Evolutionary conservation across 2,797 vertebrate genomes (phyloP), one percentile per base, ranked within the genome.

Genomic region (Poecilia gillii): DNA sequence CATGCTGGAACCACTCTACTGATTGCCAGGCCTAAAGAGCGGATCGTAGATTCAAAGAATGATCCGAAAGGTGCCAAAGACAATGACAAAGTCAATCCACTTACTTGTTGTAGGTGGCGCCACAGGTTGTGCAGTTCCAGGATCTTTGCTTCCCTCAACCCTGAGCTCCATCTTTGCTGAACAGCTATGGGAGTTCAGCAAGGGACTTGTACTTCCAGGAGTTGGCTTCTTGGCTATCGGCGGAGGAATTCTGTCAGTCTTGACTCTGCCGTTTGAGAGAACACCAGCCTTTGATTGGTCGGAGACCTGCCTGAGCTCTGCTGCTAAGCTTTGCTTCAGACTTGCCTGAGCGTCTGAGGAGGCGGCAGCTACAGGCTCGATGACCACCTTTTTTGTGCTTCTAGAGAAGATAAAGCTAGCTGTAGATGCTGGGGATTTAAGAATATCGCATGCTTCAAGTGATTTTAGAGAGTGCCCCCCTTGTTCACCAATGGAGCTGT

Each of bases 341-440:
- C 94, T 93, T 0, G 95, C 94, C 87, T 97, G 97, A 0, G 88
- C 89, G 79, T 98, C 97, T 0, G 96, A 93, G 13, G 95, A 96
- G 12, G 95, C 88, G 0, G 85, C 28, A 0, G 73, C 59, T 1
- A 96, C 81, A 0, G 96, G 95, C 85, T 99, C 98, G 1, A 98
- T 94, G 73, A 97, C 94, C 49, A 97, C 90, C 87, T 96, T 99
- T 91, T 96, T 98, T 81, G 97, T 93, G 91, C 96, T 97, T 90
- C 96, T 97, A 72, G 98, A 96, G 75, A 99, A 99, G 93, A 99
- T 98, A 83, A 99, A 99, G 90, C 98, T 99, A 86, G 99, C 98
- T 0, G 96, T 97, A 20, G 97, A 98, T 72, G 97, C 97, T 1
- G 97, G 94, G 0, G 97, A 97, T 84, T 95, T 98, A 78, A 89